phyloP scores from a whole-genome alignment of 2,113 vertebrate species.

The Gobiocypris rarus region DNA sequence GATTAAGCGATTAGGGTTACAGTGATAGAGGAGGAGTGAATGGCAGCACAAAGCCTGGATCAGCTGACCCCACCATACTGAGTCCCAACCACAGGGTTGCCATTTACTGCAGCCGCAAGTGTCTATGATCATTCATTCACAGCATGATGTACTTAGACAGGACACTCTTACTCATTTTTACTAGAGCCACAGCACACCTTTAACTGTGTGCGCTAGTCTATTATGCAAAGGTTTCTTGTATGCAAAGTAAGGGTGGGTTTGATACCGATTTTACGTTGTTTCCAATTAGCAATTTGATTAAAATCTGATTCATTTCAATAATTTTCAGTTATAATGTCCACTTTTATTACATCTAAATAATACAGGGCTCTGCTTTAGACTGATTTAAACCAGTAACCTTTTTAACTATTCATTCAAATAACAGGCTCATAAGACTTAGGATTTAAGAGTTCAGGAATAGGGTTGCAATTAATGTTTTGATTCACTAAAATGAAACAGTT shows the following conservation, averaged over 20 bases:
- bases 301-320: background rate
- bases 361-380: background rate
- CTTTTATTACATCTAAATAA: too few species aligned
- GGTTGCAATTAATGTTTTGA: background rate
- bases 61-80: conserved; percentile 12
- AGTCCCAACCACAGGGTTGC: background rate
- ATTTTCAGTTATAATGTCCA: background rate
- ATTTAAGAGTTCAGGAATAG: background rate
- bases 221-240: background rate
- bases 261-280: too few species aligned
- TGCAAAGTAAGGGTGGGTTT: too few species aligned
- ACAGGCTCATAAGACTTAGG: background rate
- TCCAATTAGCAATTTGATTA: background rate
- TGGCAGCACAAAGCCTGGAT: conserved; percentile 30
- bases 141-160: background rate
- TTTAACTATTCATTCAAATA: background rate
- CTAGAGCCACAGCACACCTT: conserved; percentile 21
- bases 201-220: background rate
- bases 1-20: conserved; percentile 92
- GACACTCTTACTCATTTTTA: background rate
- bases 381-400: background rate
- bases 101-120: conserved; percentile 8
- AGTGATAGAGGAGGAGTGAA: conserved; percentile 70
- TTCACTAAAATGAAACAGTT: background rate
- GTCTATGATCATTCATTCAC: conserved; percentile 20